Evolutionary conservation across 2,113 vertebrate genomes (phyloP).

Genomic region (Coracopsis vasa): DNA sequence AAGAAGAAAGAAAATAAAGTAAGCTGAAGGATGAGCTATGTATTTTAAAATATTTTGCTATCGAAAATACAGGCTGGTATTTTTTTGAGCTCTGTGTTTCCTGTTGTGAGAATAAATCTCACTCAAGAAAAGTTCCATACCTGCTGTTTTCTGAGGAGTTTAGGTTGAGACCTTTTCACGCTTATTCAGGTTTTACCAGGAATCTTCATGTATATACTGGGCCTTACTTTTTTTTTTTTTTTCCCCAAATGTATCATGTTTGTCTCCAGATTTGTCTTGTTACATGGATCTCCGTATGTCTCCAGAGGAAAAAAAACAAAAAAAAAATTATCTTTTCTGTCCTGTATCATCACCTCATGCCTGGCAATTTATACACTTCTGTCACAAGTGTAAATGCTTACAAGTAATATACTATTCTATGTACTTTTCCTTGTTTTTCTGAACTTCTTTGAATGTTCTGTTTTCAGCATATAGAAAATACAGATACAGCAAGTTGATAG

Average conservation of each 20-base stretch:
- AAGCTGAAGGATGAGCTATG: not conserved
- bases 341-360: not conserved
- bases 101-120: not conserved
- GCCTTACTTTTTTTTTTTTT: not conserved
- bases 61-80: not conserved
- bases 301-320: not conserved
- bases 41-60: not conserved
- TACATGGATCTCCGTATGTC: not conserved
- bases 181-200: not conserved
- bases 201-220: not conserved
- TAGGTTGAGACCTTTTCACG: not conserved
- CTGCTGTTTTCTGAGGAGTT: not conserved
- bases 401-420: not conserved
- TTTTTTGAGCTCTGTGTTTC: not conserved
- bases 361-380: not conserved
- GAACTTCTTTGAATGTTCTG: not conserved
- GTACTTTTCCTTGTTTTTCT: not conserved
- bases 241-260: not conserved
- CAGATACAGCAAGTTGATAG: not conserved
- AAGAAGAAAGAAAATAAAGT: not conserved
- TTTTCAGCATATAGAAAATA: not conserved
- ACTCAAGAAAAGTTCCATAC: not conserved
- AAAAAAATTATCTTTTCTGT: not conserved
- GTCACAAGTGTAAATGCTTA: not conserved
- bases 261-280: not conserved